Evolutionary conservation across 2,888 invertebrate species (phyloP), one percentile per base, ranked within the genome.

Genomic region (Pristionchus fissidentatus): DNA sequence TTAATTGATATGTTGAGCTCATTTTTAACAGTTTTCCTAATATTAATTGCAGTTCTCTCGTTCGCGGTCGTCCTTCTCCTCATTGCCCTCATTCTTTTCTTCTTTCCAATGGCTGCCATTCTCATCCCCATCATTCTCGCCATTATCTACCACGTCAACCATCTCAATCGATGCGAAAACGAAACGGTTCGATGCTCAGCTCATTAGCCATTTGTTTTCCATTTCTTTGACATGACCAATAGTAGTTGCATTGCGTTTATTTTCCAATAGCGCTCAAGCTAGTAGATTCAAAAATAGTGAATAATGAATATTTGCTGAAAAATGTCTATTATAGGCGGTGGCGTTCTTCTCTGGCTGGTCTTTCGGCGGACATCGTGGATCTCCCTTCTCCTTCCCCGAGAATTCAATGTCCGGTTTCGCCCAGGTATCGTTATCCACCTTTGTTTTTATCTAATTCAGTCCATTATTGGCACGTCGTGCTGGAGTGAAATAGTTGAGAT

Each of bases 301-400:
- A 49, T 49, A 49, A 49, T 49, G 49, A 49, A 19, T 15, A 15
- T 49, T 15, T 49, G 10, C 19, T 38, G 10, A 10, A 32, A 66
- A 7, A 15, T 38, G 22, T 3, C 22, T 78, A 38, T 79, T 85
- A 55, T 84, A 92, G 91, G 90, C 87, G 8, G 86, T 87, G 26
- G 73, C 83, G 0, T 92, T 92, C 86, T 92, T 92, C 84, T 55
- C 81, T 46, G 87, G 89, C n/a, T 91, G 91, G 85, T 84, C 84
- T 29, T 87, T 92, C 80, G 92, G 92, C 19, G 92, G 92, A 8
- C 92, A 92, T 84, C 87, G 92, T 35, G 92, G 92, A 15, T 88
- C 90, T 10, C 92, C 92, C 49, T 83, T 87, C 38, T 84, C 87
- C 57, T 89, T 89, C 82, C 92, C 92, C 0, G 92, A 92, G 79